phyloP scores from a whole-genome alignment of 1,140 invertebrate genomes.

The Brachystomella parvula region DNA sequence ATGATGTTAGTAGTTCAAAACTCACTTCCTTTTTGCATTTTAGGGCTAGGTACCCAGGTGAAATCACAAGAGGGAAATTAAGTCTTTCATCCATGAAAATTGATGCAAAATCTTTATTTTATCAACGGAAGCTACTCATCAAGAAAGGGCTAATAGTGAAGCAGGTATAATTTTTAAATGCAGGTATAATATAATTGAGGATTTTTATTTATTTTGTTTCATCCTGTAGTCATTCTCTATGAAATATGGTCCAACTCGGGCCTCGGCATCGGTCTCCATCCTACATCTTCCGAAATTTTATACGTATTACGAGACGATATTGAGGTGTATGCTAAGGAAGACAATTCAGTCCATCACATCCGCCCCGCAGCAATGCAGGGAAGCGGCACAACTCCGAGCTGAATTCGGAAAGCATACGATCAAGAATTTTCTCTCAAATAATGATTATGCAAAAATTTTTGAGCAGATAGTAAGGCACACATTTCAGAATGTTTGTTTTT shows the following conservation, averaged over 20 bases:
- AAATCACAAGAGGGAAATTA: constrained; percentile 58
- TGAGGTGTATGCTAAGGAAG: background rate
- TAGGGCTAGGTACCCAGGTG: constrained; percentile 53
- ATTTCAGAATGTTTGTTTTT: background rate
- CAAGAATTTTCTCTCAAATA: background rate
- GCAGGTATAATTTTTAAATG: constrained; percentile 42
- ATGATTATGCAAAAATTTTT: constrained; percentile 2
- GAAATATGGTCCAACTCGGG: constrained; percentile 42
- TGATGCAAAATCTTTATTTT: constrained; percentile 58
- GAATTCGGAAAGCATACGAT: constrained; percentile 20
- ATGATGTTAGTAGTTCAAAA: background rate
- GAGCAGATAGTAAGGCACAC: constrained; percentile 3
- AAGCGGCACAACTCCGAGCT: constrained; percentile 15
- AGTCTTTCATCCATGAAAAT: constrained; percentile 46
- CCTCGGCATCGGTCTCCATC: constrained; percentile 44
- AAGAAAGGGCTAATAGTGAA: constrained; percentile 56
- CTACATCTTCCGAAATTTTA: constrained; percentile 57
- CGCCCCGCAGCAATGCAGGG: constrained; percentile 2
- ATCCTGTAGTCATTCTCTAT: constrained; percentile 42
- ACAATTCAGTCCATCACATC: background rate
- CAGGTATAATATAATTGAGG: constrained; percentile 19
- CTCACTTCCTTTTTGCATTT: background rate
- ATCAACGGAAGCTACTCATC: constrained; percentile 56
- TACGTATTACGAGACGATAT: constrained; percentile 9
- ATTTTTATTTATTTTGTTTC: constrained; percentile 17